Conservation (phyloP, 2,113 vertebrate species). For the Equus quagga region DNA sequence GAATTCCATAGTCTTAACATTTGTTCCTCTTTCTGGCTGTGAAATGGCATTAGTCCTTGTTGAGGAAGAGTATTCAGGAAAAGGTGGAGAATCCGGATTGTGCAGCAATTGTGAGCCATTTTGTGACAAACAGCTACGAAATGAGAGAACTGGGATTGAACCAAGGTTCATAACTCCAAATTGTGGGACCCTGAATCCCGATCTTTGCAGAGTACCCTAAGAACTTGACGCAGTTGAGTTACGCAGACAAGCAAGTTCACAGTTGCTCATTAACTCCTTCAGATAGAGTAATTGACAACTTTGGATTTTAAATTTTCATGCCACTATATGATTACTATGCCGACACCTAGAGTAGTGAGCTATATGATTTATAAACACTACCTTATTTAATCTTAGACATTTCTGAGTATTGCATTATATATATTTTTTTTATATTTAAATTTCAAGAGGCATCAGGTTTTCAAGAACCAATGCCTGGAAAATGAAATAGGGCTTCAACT, state of each 20-base stretch:
- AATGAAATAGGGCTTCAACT: neutral
- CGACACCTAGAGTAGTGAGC: conserved; percentile 3
- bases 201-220: neutral
- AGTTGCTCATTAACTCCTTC: neutral
- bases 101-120: neutral
- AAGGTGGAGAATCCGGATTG: neutral
- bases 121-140: neutral
- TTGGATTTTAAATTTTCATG: neutral
- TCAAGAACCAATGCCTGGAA: neutral
- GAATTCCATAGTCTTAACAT: neutral
- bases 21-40: neutral
- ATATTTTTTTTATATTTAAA: neutral
- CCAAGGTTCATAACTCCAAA: neutral
- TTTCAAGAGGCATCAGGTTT: conserved; percentile 46
- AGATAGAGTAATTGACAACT: neutral
- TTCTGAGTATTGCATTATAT: neutral
- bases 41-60: neutral
- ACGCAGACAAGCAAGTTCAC: neutral
- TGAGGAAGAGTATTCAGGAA: neutral
- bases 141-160: neutral
- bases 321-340: neutral
- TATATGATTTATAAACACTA: neutral
- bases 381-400: neutral
- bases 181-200: neutral
- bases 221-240: neutral